A percentile compares a stretch with the other conserved stretches of the same genome.
phyloP scores from a whole-genome alignment of 2,113 vertebrate species.

The Malurus elegans region DNA sequence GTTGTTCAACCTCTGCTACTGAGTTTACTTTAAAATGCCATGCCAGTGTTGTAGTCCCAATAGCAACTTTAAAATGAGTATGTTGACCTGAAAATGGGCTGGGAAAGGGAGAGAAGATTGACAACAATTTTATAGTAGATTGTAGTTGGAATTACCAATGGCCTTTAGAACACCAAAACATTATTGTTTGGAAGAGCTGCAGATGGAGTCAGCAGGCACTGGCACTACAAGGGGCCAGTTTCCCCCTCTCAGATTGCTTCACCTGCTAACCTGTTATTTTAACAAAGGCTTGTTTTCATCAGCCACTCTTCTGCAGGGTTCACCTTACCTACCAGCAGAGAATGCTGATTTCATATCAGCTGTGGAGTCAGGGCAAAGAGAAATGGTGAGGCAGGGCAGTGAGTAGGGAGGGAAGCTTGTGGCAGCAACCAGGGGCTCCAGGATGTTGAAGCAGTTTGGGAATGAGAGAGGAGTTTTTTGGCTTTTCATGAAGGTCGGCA shows the following conservation, averaged over 20 bases:
- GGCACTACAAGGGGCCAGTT: not conserved
- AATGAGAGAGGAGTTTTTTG: not conserved
- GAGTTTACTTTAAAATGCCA: not conserved
- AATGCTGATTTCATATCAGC: not conserved
- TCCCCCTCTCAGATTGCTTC: not conserved
- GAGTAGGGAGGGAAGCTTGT: not conserved
- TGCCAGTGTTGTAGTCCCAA: not conserved
- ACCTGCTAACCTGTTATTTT: not conserved
- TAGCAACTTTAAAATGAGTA: not conserved
- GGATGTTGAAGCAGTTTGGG: not conserved
- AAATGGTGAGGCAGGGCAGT: not conserved
- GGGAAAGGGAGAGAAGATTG: not conserved
- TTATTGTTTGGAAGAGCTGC: not conserved
- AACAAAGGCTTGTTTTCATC: not conserved
- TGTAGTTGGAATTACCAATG: not conserved
- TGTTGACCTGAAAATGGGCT: not conserved
- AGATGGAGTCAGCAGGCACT: not conserved
- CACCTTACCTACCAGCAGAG: not conserved
- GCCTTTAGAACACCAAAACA: not conserved
- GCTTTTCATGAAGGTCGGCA: not conserved
- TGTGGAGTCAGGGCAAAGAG: not conserved
- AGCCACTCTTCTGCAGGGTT: not conserved
- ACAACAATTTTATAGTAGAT: not conserved
- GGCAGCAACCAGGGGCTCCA: not conserved
- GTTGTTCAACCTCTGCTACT: not conserved